Evolutionary conservation across 2,888 invertebrate species (phyloP).

Genomic region (Noctua comes): DNA sequence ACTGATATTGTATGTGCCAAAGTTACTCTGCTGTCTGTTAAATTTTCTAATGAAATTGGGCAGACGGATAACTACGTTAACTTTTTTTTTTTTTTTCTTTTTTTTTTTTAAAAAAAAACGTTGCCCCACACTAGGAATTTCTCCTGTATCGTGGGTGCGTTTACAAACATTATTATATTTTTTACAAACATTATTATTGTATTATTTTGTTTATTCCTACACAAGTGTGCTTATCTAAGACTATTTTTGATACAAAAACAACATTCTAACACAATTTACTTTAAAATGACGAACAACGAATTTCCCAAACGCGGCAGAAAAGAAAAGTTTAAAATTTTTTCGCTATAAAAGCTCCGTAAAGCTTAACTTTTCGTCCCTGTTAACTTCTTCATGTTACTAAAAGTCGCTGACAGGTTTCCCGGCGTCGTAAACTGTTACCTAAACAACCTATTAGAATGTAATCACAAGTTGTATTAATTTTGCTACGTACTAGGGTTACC

Average conservation of each 20-base stretch:
- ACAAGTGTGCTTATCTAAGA: background rate
- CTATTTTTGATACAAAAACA: constrained; percentile 1
- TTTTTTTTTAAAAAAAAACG: no score
- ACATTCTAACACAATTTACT: constrained; percentile 18
- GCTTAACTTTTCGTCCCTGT: constrained; percentile 28
- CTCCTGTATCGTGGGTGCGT: no score
- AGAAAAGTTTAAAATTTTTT: constrained; percentile 38
- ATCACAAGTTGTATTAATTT: constrained; percentile 66
- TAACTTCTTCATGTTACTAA: constrained; percentile 45
- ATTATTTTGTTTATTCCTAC: background rate
- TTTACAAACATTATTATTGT: no score
- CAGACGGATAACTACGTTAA: background rate
- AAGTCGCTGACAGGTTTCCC: constrained; percentile 36
- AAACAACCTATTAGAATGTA: constrained; percentile 54
- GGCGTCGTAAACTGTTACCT: constrained; percentile 35
- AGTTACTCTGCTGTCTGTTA: background rate
- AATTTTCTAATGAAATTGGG: background rate
- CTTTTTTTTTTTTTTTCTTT: no score
- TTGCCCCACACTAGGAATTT: no score
- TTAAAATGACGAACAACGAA: constrained; percentile 33
- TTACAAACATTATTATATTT: no score
- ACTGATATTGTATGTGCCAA: background rate
- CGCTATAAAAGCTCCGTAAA: constrained; percentile 24
- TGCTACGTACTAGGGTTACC: constrained; percentile 1
- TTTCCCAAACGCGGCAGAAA: constrained; percentile 32